Conservation (phyloP, 2,888 invertebrate species). For the Psococerastis gibbosa region DNA sequence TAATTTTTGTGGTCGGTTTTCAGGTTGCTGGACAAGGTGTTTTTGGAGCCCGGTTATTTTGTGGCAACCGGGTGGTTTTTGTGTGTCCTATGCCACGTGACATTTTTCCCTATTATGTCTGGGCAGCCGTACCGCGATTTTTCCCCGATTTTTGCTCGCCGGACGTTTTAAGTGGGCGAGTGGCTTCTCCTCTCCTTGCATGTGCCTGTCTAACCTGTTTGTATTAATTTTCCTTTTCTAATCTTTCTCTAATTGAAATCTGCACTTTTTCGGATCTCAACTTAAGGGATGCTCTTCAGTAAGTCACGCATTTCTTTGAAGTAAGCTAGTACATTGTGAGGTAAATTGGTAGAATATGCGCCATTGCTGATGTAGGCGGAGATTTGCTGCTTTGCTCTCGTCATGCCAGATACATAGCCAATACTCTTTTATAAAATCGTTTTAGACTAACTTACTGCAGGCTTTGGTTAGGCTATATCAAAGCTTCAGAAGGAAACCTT, state of each 20-base stretch:
- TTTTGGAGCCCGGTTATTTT: conserved; percentile 1
- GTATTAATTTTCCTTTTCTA: conserved; percentile 51
- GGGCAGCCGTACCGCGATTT: conserved; percentile 54
- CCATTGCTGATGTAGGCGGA: too few species aligned
- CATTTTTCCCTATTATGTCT: conserved; percentile 75
- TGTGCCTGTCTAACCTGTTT: conserved; percentile 27
- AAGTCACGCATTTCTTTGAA: conserved; percentile 28
- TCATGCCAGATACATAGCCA: too few species aligned
- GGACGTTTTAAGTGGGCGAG: conserved; percentile 24
- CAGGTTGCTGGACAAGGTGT: conserved; percentile 1
- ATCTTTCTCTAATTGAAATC: conserved; percentile 34
- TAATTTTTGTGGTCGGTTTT: conserved; percentile 31
- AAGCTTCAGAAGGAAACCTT: too few species aligned
- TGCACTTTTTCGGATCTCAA: conserved; percentile 40
- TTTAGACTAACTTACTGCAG: too few species aligned
- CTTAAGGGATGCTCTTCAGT: conserved; percentile 55
- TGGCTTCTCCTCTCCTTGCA: conserved; percentile 39
- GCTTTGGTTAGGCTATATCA: too few species aligned
- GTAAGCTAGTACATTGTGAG: too few species aligned
- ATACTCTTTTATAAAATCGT: too few species aligned
- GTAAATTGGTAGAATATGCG: too few species aligned
- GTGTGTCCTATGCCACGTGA: conserved; percentile 33
- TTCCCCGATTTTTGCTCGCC: conserved; percentile 13
- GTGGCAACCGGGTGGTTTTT: not conserved
- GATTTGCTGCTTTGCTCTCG: too few species aligned